Percentiles rank a stretch among this genome's conserved stretches.
Evolutionary conservation across 1,140 invertebrate genomes (phyloP).

Genomic region (Nymphalis io): DNA sequence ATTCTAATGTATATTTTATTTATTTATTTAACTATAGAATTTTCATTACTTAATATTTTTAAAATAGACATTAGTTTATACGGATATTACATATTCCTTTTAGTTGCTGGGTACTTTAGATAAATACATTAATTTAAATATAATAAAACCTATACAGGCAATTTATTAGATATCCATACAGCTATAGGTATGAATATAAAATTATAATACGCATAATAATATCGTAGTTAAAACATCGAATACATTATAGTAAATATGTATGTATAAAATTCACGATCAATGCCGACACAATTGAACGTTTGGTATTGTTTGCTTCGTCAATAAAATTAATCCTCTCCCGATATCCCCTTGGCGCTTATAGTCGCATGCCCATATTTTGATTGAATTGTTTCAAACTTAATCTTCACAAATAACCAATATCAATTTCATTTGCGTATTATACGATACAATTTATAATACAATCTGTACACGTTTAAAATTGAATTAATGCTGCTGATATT

Average conservation of each 20-base stretch:
- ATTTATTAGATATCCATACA: too few species aligned
- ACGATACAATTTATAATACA: constrained; percentile 38
- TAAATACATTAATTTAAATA: too few species aligned
- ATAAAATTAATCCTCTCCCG: constrained; percentile 68
- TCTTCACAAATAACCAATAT: constrained; percentile 65
- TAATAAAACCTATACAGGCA: too few species aligned
- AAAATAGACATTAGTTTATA: too few species aligned
- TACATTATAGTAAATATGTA: constrained; percentile 8
- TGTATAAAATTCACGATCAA: constrained; percentile 29
- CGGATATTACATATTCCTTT: too few species aligned
- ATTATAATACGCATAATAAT: neutral
- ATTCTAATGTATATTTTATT: too few species aligned
- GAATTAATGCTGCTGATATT: constrained; percentile 10
- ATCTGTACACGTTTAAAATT: constrained; percentile 27
- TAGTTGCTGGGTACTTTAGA: too few species aligned
- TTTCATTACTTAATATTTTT: too few species aligned
- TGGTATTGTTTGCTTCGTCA: constrained; percentile 58
- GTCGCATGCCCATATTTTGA: constrained; percentile 61
- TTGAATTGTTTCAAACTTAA: constrained; percentile 68
- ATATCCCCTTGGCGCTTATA: constrained; percentile 49
- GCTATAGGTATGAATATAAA: neutral
- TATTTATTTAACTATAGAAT: too few species aligned
- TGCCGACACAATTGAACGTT: constrained; percentile 44
- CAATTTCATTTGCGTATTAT: constrained; percentile 43
- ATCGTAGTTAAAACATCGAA: neutral